Evolutionary conservation across 1,140 invertebrate species (phyloP), one percentile per base, ranked within the genome.

Genomic region (Apis cerana): DNA sequence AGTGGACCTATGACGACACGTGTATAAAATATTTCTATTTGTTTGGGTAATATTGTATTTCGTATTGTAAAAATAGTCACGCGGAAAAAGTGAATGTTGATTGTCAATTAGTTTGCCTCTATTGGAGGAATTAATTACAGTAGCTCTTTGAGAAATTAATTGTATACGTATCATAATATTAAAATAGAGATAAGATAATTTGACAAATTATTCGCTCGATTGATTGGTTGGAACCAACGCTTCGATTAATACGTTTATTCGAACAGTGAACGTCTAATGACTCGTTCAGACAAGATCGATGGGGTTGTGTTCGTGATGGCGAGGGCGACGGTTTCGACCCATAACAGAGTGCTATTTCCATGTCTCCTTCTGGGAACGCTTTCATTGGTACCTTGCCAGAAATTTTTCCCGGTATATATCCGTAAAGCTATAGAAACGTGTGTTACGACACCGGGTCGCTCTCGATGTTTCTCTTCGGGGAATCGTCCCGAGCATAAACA

Each of bases 381-480:
- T 84, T 88, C 88, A 69, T 85, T 88, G 82, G 84, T 70, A 76
- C 58, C 13, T 68, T 86, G 82, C 85, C 88, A 82, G 86, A 83
- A 86, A 84, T 84, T 86, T 85, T 86, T 84, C 80, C 62, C 71
- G 48, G 84, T 88, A 84, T 88, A 83, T 80, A 78, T 83, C 64
- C 81, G 84, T 83, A 75, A 84, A 88, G 80, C 75, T 74, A 62
- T 61, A 71, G 86, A 80, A 81, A 80, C 74, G 83, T 62, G 70
- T 72, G 75, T 89, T 89, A 83, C 88, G 77, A 89, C 81, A 87
- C 80, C 62, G 72, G 58, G 23, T 65, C 59, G 61, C 43, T 56
- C 56, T 62, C 72, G 64, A 85, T 88, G 83, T 88, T 88, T 88
- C 83, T 85, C 83, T 88, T 88, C 87, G 86, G 27, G 71, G 87